Conservation (phyloP, 2,113 vertebrate genomes). For the Corythornis cristatus region DNA sequence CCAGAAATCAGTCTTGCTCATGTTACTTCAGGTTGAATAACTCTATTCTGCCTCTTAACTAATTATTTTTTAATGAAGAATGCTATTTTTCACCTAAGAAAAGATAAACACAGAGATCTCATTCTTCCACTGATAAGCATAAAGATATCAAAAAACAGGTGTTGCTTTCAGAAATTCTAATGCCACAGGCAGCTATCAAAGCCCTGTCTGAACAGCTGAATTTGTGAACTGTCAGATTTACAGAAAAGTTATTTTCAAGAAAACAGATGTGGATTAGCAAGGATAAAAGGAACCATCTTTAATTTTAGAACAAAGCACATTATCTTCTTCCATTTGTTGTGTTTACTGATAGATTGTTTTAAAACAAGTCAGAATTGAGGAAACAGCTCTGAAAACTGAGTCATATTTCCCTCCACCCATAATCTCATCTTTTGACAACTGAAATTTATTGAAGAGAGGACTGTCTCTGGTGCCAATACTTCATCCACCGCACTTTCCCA, state of each 20-base stretch:
- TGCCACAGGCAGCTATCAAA: background rate
- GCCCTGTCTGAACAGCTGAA: background rate
- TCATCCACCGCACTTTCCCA: background rate
- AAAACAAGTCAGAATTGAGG: background rate
- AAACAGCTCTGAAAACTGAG: background rate
- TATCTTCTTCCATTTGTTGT: background rate
- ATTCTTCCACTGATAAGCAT: background rate
- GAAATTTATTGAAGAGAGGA: background rate
- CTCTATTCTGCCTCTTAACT: background rate
- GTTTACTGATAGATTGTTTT: background rate
- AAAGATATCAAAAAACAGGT: background rate
- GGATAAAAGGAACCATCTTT: background rate
- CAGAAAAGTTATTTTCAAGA: background rate
- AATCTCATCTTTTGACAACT: background rate
- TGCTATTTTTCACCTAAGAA: background rate
- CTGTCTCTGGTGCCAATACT: background rate
- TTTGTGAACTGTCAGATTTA: background rate
- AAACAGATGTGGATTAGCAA: background rate
- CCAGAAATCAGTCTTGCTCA: background rate
- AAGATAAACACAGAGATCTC: background rate
- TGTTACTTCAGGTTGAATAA: background rate
- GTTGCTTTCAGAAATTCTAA: background rate
- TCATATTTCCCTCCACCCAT: fast-evolving
- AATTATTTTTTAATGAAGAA: background rate
- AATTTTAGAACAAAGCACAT: background rate